Evolutionary conservation across 2,888 invertebrate species (phyloP).

Genomic region (Parnassius mnemosyne): DNA sequence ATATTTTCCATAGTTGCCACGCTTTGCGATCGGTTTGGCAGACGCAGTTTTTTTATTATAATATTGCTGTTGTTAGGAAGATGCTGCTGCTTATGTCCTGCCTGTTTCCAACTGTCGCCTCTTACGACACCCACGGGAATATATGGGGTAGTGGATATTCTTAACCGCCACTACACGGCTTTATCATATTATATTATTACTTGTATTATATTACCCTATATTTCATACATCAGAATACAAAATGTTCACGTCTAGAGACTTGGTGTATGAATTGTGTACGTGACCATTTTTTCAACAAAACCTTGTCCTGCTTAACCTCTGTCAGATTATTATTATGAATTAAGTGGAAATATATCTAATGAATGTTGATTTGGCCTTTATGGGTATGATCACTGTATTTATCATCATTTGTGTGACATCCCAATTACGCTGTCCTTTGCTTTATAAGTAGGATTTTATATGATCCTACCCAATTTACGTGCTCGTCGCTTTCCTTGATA

Average conservation of each 20-base stretch:
- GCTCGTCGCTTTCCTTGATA: background rate
- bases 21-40: no score
- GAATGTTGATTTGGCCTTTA: constrained; percentile 17
- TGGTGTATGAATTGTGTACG: constrained; percentile 5
- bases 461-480: background rate
- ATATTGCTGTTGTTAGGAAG: no score
- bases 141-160: no score
- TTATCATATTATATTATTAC: no score
- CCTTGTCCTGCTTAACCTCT: constrained; percentile 18
- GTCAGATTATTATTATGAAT: constrained; percentile 21
- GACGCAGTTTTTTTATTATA: no score
- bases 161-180: no score
- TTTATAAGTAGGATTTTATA: background rate
- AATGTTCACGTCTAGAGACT: background rate
- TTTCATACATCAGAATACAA: no score
- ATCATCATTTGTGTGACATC: constrained; percentile 22
- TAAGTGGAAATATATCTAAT: constrained; percentile 22
- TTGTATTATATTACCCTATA: no score
- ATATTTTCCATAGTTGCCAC: no score
- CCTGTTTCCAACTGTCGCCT: no score
- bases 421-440: constrained; percentile 4
- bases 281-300: constrained; percentile 17
- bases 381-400: constrained; percentile 18
- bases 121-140: no score
- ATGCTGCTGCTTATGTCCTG: no score